These are phyloP conservation scores for Chrysogorgia sp. DNA, from an alignment of 92 coral and sea anemone genomes.

Conservation along the genomic window DNA sequence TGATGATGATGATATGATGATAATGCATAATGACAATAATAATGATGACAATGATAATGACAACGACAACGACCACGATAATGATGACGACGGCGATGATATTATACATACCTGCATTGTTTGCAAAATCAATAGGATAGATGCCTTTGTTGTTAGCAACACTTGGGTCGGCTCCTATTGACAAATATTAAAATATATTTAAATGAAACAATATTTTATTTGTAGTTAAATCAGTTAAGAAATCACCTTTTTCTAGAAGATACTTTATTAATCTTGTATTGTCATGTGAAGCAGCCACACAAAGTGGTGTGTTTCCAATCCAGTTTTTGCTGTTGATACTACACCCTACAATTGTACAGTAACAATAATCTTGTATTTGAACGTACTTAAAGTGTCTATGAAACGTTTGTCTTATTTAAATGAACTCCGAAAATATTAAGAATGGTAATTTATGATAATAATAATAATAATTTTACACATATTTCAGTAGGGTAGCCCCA, in stretches of 20 bases:
- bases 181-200: background rate
- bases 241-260: conserved; percentile 72
- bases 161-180: conserved; percentile 82
- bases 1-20: no score
- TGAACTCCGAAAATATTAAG: no score
- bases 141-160: conserved; percentile 79
- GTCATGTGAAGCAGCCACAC: conserved; percentile 85
- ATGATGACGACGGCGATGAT: no score
- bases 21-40: no score
- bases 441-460: background rate
- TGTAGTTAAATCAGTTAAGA: no score
- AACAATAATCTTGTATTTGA: background rate
- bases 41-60: no score
- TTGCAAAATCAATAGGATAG: conserved; percentile 90
- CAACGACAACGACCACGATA: no score
- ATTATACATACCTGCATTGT: conserved; percentile 86
- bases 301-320: conserved; percentile 86
- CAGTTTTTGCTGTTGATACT: conserved; percentile 80
- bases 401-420: no score
- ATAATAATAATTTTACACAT: no score
- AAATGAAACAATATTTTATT: background rate
- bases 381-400: background rate
- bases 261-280: conserved; percentile 70
- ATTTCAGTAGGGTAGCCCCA: no score
- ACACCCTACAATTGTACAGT: conserved; percentile 62